phyloP scores from a whole-genome alignment of 2,888 invertebrate genomes.

The Pseudococcus jackbeardsleyi region DNA sequence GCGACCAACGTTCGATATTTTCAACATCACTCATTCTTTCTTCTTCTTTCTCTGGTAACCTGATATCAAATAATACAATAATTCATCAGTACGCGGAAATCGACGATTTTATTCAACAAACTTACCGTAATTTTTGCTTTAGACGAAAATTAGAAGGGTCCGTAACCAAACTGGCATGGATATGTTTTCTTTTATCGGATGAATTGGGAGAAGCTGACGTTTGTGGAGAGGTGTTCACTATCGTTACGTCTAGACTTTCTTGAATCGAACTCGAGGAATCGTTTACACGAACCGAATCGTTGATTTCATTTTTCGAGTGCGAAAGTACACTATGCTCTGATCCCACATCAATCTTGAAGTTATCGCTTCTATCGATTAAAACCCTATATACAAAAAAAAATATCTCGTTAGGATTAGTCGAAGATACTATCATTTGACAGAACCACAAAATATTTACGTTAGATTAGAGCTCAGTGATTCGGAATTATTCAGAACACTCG shows the following conservation, averaged over 20 bases:
- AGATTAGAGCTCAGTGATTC: slow-evolving; percentile 41
- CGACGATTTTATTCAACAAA: not conserved
- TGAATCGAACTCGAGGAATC: slow-evolving; percentile 34
- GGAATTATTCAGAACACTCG: not conserved
- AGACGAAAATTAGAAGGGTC: slow-evolving; percentile 55
- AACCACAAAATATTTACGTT: not conserved
- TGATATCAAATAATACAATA: not conserved
- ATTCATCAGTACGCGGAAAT: not conserved
- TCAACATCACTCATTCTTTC: slow-evolving; percentile 62
- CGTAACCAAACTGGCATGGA: not conserved
- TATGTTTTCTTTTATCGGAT: slow-evolving; percentile 53
- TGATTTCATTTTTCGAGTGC: slow-evolving; percentile 6
- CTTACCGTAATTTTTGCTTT: slow-evolving; percentile 58
- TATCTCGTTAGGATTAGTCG: too few species aligned
- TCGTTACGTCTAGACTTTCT: not conserved
- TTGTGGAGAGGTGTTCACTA: not conserved
- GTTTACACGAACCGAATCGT: slow-evolving; percentile 18
- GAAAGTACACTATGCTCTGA: not conserved
- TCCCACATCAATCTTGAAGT: not conserved
- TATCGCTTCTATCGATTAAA: slow-evolving; percentile 55
- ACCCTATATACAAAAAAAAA: slow-evolving; percentile 45
- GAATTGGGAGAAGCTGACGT: not conserved
- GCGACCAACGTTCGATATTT: slow-evolving; percentile 61
- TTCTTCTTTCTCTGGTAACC: slow-evolving; percentile 61
- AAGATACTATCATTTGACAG: not conserved